Conservation (phyloP, 1,140 invertebrate genomes). For the Drosophila carrolli region DNA sequence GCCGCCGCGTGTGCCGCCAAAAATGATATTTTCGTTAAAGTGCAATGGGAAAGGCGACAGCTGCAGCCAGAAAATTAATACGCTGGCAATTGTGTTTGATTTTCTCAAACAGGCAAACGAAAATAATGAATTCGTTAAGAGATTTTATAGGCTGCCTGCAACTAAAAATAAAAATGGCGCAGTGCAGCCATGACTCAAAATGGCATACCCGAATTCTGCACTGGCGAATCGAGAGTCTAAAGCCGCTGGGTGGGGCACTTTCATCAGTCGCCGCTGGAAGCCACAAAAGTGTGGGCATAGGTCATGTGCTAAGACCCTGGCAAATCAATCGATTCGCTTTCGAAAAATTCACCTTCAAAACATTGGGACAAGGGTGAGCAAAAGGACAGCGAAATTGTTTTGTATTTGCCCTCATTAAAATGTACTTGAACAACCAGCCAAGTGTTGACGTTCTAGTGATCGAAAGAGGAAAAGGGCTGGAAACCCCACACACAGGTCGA, state of each 20-base stretch:
- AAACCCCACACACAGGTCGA: constrained; percentile 23
- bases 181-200: constrained; percentile 39
- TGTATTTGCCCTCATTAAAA: constrained; percentile 63
- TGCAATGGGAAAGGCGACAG: constrained; percentile 58
- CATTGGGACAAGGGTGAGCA: constrained; percentile 16
- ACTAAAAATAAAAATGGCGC: constrained; percentile 71
- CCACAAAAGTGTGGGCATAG: constrained; percentile 62
- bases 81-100: constrained; percentile 54
- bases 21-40: constrained; percentile 33
- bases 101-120: constrained; percentile 6
- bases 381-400: constrained; percentile 64
- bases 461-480: constrained; percentile 1
- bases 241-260: constrained; percentile 22
- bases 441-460: constrained; percentile 24
- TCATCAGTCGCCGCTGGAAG: constrained; percentile 49
- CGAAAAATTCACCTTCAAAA: constrained; percentile 54
- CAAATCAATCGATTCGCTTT: constrained; percentile 69
- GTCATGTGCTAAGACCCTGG: constrained; percentile 34
- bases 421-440: constrained; percentile 49
- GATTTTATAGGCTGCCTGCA: constrained; percentile 62
- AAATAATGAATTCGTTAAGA: constrained; percentile 23
- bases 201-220: constrained; percentile 17
- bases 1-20: constrained; percentile 55
- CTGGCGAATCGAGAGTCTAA: constrained; percentile 5
- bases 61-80: constrained; percentile 67